These are phyloP conservation scores for Hedya salicella DNA, from an alignment of 2,888 invertebrate species.

Conservation along the genomic window DNA sequence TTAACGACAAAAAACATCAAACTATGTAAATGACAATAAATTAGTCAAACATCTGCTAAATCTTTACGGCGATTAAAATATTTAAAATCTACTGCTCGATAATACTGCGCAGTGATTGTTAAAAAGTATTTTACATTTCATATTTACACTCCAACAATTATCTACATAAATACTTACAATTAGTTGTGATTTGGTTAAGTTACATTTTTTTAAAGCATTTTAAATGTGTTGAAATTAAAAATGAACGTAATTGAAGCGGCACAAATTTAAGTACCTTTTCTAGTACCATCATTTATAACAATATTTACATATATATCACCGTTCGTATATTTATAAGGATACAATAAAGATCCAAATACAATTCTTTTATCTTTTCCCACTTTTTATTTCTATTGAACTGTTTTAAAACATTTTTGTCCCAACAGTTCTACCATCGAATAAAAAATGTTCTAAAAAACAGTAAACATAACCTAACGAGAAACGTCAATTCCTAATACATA, in stretches of 20 bases:
- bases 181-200: slow-evolving; percentile 24
- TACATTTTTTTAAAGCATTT: slow-evolving; percentile 21
- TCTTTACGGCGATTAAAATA: slow-evolving; percentile 13
- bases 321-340: too few species aligned
- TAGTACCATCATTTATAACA: neutral
- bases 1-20: neutral
- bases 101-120: slow-evolving; percentile 25
- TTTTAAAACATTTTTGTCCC: too few species aligned
- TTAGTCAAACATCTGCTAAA: neutral
- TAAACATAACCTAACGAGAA: too few species aligned
- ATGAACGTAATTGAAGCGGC: neutral
- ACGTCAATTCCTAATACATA: too few species aligned
- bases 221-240: neutral
- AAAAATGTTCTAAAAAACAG: too few species aligned
- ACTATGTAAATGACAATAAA: neutral
- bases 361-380: too few species aligned
- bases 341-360: too few species aligned
- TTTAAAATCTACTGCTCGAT: slow-evolving; percentile 20
- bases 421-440: too few species aligned
- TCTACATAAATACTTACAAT: slow-evolving; percentile 28
- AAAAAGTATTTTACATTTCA: slow-evolving; percentile 28
- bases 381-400: too few species aligned
- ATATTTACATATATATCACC: neutral
- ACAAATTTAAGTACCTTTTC: neutral
- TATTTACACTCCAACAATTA: slow-evolving; percentile 32